Percentiles rank a stretch among this genome's conserved stretches.
Evolutionary conservation across 2,113 vertebrate species (phyloP).

Genomic region (Pedetes capensis): DNA sequence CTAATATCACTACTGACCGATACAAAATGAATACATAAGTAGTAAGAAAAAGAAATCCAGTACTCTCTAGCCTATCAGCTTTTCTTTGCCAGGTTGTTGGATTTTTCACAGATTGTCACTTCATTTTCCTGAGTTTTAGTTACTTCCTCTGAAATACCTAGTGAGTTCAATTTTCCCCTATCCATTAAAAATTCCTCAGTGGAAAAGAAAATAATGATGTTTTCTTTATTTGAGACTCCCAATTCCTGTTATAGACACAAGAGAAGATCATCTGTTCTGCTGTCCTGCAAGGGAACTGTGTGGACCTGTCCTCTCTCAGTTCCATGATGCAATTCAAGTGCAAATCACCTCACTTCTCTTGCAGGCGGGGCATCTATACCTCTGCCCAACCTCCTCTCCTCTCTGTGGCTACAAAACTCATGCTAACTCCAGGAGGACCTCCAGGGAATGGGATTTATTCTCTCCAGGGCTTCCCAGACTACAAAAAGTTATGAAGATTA

Average conservation of each 20-base stretch:
- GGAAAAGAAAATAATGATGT: background rate
- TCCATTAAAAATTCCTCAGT: background rate
- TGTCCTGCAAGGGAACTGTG: background rate
- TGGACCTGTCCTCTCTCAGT: background rate
- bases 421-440: background rate
- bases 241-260: background rate
- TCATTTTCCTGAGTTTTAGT: background rate
- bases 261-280: background rate
- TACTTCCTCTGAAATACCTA: background rate
- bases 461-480: background rate
- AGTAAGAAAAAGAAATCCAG: background rate
- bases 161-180: background rate
- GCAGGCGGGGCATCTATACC: too few species aligned
- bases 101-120: background rate
- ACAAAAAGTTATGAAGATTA: background rate
- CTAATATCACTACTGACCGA: background rate
- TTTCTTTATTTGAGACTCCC: background rate
- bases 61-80: background rate
- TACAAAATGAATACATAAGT: background rate
- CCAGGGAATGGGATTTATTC: background rate
- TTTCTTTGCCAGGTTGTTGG: background rate
- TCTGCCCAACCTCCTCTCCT: background rate
- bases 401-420: background rate
- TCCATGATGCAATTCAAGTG: too few species aligned
- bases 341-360: background rate